Conservation (phyloP, 2,797 vertebrate species). For the Champsocephalus esox region DNA sequence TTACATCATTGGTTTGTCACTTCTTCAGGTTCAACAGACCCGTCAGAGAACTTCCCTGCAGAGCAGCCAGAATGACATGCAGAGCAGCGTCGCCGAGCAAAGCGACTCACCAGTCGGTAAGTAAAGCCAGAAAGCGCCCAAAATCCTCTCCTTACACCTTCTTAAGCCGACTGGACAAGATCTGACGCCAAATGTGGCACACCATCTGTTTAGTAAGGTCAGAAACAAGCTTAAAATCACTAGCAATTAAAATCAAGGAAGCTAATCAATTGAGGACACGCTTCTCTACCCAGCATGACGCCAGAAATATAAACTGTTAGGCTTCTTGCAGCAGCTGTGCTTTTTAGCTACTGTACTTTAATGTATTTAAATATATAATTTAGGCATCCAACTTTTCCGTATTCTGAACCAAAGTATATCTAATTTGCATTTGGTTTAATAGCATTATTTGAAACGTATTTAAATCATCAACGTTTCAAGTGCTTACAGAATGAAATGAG, state of each 20-base stretch:
- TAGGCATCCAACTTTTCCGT: neutral
- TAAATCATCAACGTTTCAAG: neutral
- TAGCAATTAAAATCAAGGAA: conserved; percentile 71
- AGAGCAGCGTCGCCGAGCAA: conserved; percentile 69
- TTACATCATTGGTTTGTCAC: neutral
- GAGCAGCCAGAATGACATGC: conserved; percentile 48
- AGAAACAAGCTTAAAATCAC: conserved; percentile 74
- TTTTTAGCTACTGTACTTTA: neutral
- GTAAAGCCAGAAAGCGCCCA: conserved; percentile 51
- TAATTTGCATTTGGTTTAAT: neutral
- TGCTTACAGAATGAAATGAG: neutral
- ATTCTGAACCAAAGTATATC: neutral
- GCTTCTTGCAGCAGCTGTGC: neutral
- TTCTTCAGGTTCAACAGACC: conserved; percentile 76
- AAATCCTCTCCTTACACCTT: conserved; percentile 49
- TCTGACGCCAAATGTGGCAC: conserved; percentile 59
- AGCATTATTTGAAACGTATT: neutral
- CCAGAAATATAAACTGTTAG: conserved; percentile 32
- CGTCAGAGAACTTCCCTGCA: conserved; percentile 58
- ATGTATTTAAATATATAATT: neutral
- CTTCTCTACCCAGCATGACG: conserved; percentile 41
- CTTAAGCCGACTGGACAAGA: conserved; percentile 58
- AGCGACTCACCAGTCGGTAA: conserved; percentile 81
- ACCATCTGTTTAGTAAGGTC: conserved; percentile 69
- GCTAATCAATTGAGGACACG: conserved; percentile 40